Conservation (phyloP, 2,113 vertebrate species). For the Aldabrachelys gigantea region DNA sequence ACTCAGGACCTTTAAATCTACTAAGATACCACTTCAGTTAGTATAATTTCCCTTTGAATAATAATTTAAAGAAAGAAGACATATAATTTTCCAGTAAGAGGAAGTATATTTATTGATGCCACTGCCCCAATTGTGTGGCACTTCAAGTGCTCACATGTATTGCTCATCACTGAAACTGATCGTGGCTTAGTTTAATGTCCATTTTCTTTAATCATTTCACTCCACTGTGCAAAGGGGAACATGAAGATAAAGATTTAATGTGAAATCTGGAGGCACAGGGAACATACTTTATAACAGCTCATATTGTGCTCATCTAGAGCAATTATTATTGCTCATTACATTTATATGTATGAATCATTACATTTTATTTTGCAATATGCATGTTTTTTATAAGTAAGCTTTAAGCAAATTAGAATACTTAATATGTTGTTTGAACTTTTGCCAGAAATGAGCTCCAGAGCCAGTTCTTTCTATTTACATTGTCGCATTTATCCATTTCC, state of each 20-base stretch:
- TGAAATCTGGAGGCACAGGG: constrained; percentile 54
- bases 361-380: constrained; percentile 65
- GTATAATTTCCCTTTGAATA: constrained; percentile 54
- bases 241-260: constrained; percentile 65
- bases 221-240: constrained; percentile 24
- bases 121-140: constrained; percentile 50
- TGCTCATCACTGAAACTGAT: background rate
- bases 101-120: constrained; percentile 47
- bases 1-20: constrained; percentile 48
- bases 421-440: constrained; percentile 81
- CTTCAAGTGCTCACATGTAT: background rate
- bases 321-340: constrained; percentile 68
- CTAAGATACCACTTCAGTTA: constrained; percentile 36
- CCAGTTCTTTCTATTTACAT: constrained; percentile 76
- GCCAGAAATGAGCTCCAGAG: constrained; percentile 74
- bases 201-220: constrained; percentile 43
- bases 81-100: constrained; percentile 66
- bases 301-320: constrained; percentile 41
- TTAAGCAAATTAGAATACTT: constrained; percentile 80
- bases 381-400: constrained; percentile 70
- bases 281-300: constrained; percentile 6
- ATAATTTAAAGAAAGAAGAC: background rate
- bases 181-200: constrained; percentile 12
- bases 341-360: constrained; percentile 66
- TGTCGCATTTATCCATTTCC: constrained; percentile 82